phyloP scores from a whole-genome alignment of 2,888 invertebrate genomes.

The Oxytorus armatus region DNA sequence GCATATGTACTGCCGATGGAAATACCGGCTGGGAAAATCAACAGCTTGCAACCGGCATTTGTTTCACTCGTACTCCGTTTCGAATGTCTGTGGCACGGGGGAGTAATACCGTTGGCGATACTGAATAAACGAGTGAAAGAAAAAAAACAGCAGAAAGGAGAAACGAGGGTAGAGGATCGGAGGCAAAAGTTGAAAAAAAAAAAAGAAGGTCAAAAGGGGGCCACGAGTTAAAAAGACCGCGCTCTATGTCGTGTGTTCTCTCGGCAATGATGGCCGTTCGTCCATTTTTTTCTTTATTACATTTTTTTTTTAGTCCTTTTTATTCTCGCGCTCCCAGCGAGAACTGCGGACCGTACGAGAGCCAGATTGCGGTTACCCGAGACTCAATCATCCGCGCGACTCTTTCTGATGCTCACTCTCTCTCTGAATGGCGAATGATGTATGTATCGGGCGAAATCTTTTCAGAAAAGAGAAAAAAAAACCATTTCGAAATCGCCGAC shows the following conservation, averaged over 20 bases:
- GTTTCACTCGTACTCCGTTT: conserved; percentile 15
- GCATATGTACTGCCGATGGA: conserved; percentile 5
- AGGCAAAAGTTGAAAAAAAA: conserved; percentile 16
- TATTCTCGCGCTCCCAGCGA: not conserved
- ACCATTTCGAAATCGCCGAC: not conserved
- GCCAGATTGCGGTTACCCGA: conserved; percentile 47
- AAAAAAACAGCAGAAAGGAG: conserved; percentile 17
- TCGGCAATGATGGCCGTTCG: conserved; percentile 28
- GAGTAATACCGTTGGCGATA: conserved; percentile 10
- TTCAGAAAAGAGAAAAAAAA: conserved; percentile 8
- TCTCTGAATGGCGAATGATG: conserved; percentile 5
- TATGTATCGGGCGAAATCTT: conserved; percentile 18
- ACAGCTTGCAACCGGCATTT: conserved; percentile 54
- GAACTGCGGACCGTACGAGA: conserved; percentile 1
- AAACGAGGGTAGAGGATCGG: conserved; percentile 20
- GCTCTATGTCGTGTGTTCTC: conserved; percentile 10
- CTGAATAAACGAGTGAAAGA: conserved; percentile 17
- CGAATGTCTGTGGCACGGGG: not conserved
- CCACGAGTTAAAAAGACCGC: conserved; percentile 25
- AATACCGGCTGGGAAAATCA: conserved; percentile 60
- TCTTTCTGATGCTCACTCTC: not conserved
- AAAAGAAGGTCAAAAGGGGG: conserved; percentile 17
- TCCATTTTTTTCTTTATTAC: conserved; percentile 12
- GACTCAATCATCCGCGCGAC: conserved; percentile 43
- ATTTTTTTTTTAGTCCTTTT: conserved; percentile 19